Conservation (phyloP, 92 coral and sea anemone species). For the Epizoanthus fatuus region DNA sequence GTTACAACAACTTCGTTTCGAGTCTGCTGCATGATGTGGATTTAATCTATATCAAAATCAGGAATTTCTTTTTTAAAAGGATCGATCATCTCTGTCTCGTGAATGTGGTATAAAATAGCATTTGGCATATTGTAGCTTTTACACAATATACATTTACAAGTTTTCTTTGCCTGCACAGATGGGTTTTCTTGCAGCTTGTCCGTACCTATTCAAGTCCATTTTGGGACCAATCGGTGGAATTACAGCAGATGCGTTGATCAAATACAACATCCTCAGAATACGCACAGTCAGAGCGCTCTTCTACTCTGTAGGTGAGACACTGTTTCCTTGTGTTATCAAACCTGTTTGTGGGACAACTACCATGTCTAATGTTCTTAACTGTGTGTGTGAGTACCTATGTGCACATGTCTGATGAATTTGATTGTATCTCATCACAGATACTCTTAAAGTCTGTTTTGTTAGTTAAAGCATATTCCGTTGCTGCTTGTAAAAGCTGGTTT, state of each 20-base stretch:
- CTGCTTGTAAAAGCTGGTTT: too few relatives aligned
- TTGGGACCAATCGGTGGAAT: constrained; percentile 95
- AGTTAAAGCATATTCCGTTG: too few relatives aligned
- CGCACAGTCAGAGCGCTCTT: constrained; percentile 86
- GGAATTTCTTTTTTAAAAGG: too few relatives aligned
- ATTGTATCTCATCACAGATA: too few relatives aligned
- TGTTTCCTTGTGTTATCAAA: neutral
- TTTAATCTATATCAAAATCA: too few relatives aligned
- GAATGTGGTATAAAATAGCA: too few relatives aligned
- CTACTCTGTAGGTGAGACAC: constrained; percentile 84
- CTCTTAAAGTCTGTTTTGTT: too few relatives aligned
- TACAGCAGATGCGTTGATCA: constrained; percentile 86
- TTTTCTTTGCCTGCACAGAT: constrained; percentile 62
- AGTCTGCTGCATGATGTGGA: too few relatives aligned
- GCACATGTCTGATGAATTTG: neutral
- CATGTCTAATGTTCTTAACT: neutral
- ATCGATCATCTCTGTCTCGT: too few relatives aligned
- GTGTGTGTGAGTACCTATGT: neutral
- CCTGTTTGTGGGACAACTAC: neutral
- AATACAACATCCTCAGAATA: constrained; percentile 76
- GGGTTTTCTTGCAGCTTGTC: constrained; percentile 99
- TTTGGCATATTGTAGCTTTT: too few relatives aligned
- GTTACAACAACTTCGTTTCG: too few relatives aligned
- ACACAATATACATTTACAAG: neutral
- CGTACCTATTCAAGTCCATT: constrained; percentile 91